Conservation (phyloP, 2,888 invertebrate genomes). For the Ametastegia equiseti region DNA sequence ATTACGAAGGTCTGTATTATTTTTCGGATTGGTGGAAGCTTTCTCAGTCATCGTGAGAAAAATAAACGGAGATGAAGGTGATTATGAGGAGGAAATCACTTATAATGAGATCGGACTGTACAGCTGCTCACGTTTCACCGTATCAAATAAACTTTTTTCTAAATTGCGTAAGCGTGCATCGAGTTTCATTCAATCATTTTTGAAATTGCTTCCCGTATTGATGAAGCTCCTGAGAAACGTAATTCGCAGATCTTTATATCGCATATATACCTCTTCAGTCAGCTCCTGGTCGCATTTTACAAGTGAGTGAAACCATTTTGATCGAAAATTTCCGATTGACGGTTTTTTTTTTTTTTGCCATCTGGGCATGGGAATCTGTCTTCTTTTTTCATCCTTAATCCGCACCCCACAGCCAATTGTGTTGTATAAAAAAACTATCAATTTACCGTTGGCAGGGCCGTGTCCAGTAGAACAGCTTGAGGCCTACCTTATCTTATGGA, state of each 20-base stretch:
- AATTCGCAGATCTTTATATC: background rate
- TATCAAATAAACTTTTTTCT: background rate
- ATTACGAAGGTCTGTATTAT: too few species aligned
- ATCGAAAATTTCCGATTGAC: background rate
- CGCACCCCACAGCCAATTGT: background rate
- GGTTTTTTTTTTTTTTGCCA: background rate
- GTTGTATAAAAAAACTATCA: background rate
- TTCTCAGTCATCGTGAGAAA: too few species aligned
- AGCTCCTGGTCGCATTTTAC: background rate
- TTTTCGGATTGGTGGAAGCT: too few species aligned
- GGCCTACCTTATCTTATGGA: background rate
- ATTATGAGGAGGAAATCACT: background rate
- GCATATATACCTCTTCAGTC: too few species aligned
- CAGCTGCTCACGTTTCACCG: background rate
- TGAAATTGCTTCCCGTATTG: background rate
- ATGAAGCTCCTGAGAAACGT: background rate
- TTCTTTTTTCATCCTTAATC: background rate
- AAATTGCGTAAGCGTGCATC: background rate
- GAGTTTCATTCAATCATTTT: background rate
- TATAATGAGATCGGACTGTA: background rate
- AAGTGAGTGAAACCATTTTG: background rate
- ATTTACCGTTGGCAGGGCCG: background rate
- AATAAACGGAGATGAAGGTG: too few species aligned
- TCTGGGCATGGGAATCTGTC: background rate
- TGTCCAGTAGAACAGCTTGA: slow-evolving; percentile 7